Evolutionary conservation across 2,113 vertebrate genomes (phyloP).

Genomic region (Neofelis nebulosa): DNA sequence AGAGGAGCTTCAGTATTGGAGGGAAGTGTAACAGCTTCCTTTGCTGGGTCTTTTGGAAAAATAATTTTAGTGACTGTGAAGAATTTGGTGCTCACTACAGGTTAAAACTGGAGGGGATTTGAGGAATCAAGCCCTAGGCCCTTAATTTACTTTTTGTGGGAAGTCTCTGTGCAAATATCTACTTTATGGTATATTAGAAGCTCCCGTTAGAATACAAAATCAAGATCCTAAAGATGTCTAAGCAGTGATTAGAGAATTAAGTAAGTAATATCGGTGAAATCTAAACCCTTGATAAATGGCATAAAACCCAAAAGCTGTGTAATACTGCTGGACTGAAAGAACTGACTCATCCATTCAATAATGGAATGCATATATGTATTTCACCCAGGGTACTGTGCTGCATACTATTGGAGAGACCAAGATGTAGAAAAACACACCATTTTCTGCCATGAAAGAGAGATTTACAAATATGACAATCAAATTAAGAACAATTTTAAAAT

Average conservation of each 20-base stretch:
- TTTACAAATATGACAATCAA: not conserved
- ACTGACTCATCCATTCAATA: not conserved
- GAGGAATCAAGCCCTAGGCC: not conserved
- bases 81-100: not conserved
- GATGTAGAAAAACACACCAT: not conserved
- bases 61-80: not conserved
- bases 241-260: not conserved
- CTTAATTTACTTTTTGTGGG: not conserved
- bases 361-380: not conserved
- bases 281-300: not conserved
- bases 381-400: not conserved
- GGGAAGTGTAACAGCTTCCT: not conserved
- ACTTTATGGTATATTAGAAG: not conserved
- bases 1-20: not conserved
- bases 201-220: not conserved
- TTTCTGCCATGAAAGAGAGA: not conserved
- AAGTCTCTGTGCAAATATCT: not conserved
- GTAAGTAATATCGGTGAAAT: not conserved
- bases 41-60: not conserved
- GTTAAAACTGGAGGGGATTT: not conserved
- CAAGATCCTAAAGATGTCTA: not conserved
- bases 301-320: not conserved
- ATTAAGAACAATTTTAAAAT: not conserved
- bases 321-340: not conserved
- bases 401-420: not conserved